Conservation (phyloP, 1,140 invertebrate species). For the Drosophila nigromelanica region DNA sequence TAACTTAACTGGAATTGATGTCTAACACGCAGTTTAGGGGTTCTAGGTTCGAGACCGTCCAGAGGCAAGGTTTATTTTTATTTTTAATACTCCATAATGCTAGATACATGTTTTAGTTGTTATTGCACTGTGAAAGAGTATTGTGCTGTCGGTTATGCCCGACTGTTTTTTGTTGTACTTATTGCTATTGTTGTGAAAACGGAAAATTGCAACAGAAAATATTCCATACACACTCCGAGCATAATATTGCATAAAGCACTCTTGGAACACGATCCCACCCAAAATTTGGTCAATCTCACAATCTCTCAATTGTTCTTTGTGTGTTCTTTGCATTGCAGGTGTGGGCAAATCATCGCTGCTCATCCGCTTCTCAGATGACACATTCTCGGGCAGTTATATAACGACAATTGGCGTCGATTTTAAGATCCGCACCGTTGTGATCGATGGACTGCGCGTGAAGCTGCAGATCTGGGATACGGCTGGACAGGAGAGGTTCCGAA, state of each 20-base stretch:
- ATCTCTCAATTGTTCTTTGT: background rate
- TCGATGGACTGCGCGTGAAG: conserved; percentile 98
- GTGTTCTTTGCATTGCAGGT: conserved; percentile 91
- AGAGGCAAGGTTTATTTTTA: too few species aligned
- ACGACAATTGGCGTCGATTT: conserved; percentile 99
- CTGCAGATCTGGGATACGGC: conserved; percentile 98
- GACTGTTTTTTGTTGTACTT: too few species aligned
- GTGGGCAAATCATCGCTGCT: conserved; percentile 99
- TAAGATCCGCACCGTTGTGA: conserved; percentile 98
- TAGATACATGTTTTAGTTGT: too few species aligned
- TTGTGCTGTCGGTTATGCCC: too few species aligned
- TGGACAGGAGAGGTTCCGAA: conserved; percentile 92
- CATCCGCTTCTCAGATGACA: conserved; percentile 98
- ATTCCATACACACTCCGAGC: background rate
- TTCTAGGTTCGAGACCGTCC: too few species aligned
- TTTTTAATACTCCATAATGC: too few species aligned
- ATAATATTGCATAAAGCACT: background rate
- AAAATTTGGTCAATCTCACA: conserved; percentile 1
- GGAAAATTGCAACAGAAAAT: conserved; percentile 1
- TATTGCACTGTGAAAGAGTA: too few species aligned
- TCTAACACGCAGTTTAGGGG: too few species aligned
- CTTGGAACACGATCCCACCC: background rate
- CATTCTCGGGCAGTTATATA: conserved; percentile 99
- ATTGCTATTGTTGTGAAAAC: conserved; percentile 24
- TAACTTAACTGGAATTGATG: too few species aligned